phyloP scores from a whole-genome alignment of 2,888 invertebrate species.

The Petrolisthes manimaculis region DNA sequence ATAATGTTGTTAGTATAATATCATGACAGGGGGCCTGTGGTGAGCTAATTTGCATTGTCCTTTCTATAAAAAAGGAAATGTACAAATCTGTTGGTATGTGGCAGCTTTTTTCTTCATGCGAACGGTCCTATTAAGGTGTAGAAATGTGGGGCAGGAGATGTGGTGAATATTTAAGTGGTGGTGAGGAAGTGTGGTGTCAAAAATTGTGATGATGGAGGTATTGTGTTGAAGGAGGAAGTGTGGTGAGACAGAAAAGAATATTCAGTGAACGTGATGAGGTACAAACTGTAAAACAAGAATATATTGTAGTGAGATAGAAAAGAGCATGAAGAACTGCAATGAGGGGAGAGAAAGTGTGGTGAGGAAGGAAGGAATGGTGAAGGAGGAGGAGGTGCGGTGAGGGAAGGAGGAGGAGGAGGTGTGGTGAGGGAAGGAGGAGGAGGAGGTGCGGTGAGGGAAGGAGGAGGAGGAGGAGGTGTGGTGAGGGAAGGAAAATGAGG shows the following conservation, averaged over 20 bases:
- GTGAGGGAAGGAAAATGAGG: not conserved
- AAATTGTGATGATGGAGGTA: not conserved
- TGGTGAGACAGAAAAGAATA: not conserved
- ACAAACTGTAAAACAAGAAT: not conserved
- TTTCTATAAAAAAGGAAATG: too few relatives aligned
- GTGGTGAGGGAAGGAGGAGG: not conserved
- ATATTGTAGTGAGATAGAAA: not conserved
- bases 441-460: too few relatives aligned
- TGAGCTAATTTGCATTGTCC: too few relatives aligned
- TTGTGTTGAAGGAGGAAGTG: not conserved
- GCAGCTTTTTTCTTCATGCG: too few relatives aligned
- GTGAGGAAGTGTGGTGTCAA: not conserved
- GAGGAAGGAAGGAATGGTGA: not conserved
- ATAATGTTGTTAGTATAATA: too few relatives aligned
- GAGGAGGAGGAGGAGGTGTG: not conserved
- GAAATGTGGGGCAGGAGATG: not conserved
- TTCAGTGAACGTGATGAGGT: not conserved
- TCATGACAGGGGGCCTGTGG: too few relatives aligned
- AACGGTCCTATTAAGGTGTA: too few relatives aligned
- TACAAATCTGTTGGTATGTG: too few relatives aligned
- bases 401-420: not conserved
- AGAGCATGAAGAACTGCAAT: not conserved
- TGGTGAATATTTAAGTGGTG: not conserved
- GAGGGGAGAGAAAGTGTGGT: not conserved
- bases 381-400: not conserved